Evolutionary conservation across 2,113 vertebrate genomes (phyloP).

Genomic region (Osmerus eperlanus): DNA sequence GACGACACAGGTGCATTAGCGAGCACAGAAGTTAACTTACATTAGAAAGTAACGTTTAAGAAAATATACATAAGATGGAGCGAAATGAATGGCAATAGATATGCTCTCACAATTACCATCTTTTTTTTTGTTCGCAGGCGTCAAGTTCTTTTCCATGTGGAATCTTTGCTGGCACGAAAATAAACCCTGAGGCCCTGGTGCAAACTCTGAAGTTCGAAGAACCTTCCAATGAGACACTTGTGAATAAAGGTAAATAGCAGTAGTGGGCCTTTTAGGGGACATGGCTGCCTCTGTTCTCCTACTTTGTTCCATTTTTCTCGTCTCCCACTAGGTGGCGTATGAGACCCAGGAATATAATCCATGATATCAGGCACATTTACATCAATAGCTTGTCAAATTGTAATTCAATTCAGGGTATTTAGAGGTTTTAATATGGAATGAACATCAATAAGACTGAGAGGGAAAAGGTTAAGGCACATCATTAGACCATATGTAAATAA

Average conservation of each 20-base stretch:
- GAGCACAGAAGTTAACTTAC: too few species aligned
- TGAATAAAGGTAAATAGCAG: conserved; percentile 28
- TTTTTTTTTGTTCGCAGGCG: neutral
- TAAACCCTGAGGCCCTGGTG: conserved; percentile 60
- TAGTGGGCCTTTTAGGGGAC: conserved; percentile 8
- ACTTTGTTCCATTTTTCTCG: neutral
- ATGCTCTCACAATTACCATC: neutral
- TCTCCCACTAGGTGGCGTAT: conserved; percentile 46
- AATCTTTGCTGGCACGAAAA: conserved; percentile 66
- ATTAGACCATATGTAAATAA: too few species aligned
- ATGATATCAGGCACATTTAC: too few species aligned
- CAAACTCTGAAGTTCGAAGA: conserved; percentile 61
- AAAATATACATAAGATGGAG: neutral
- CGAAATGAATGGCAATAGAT: neutral
- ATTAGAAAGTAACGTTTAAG: too few species aligned
- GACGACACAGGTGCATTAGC: too few species aligned
- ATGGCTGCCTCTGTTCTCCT: neutral
- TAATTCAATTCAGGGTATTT: too few species aligned
- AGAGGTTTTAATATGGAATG: too few species aligned
- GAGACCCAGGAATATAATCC: too few species aligned
- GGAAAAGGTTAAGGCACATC: too few species aligned
- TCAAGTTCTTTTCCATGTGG: conserved; percentile 46
- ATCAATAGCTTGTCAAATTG: too few species aligned
- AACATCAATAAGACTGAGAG: too few species aligned
- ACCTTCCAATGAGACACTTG: conserved; percentile 11